Evolutionary conservation across 2,888 invertebrate genomes (phyloP).

Genomic region (Panopea generosa): DNA sequence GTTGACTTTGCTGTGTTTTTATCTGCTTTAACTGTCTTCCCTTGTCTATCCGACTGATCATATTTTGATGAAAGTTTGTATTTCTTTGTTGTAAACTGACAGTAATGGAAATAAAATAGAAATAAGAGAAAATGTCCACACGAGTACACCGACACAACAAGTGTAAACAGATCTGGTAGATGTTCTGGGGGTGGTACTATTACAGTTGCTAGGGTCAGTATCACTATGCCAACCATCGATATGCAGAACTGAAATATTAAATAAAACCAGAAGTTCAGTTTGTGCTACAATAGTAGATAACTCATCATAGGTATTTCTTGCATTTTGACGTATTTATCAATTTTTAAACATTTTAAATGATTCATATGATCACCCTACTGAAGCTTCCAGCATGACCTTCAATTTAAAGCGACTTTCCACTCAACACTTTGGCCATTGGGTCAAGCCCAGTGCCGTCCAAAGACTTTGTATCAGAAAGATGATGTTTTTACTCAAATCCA

Average conservation of each 20-base stretch:
- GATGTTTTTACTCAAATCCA: too few species aligned
- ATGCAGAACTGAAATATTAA: constrained; percentile 77
- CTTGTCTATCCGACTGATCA: constrained; percentile 1
- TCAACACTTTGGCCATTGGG: too few species aligned
- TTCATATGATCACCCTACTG: too few species aligned
- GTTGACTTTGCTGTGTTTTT: constrained; percentile 17
- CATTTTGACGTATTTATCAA: too few species aligned
- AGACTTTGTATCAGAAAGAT: too few species aligned
- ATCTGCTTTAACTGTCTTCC: background rate
- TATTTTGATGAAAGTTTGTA: background rate
- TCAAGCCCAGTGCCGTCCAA: too few species aligned
- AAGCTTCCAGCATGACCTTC: too few species aligned
- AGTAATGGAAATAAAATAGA: constrained; percentile 80
- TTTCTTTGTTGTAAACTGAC: constrained; percentile 69
- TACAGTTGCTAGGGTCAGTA: constrained; percentile 88
- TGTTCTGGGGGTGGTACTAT: constrained; percentile 89
- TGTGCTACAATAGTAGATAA: too few species aligned
- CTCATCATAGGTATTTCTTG: too few species aligned
- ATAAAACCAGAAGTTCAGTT: too few species aligned
- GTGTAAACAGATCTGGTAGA: constrained; percentile 93
- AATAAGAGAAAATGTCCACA: constrained; percentile 92
- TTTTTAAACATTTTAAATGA: too few species aligned
- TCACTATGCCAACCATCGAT: constrained; percentile 89
- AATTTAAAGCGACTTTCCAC: too few species aligned
- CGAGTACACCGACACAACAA: constrained; percentile 92